Evolutionary conservation across 35 echinoderm and acorn worm species (phyloP).

Genomic region (Hemicentrotus pulcherrimus): DNA sequence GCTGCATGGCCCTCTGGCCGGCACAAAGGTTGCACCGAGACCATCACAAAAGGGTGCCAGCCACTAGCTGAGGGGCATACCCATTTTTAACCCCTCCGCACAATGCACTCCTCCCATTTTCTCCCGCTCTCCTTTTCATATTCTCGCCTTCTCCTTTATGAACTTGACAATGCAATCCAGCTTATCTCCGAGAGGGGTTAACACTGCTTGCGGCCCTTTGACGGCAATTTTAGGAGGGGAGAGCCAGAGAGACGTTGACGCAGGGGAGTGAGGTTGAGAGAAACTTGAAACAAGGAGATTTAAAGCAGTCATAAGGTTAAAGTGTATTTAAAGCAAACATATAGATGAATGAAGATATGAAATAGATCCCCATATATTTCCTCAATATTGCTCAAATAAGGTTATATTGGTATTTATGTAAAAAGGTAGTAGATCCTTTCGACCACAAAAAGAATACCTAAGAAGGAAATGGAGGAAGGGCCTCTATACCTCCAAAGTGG

Average conservation of each 20-base stretch:
- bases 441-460: no score
- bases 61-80: background rate
- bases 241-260: slow-evolving; percentile 3
- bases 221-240: background rate
- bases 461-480: no score
- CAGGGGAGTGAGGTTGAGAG: background rate
- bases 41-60: slow-evolving; percentile 25
- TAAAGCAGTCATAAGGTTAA: background rate
- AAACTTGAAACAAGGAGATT: background rate
- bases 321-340: background rate
- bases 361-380: no score
- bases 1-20: slow-evolving; percentile 32
- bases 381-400: no score
- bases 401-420: no score
- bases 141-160: slow-evolving; percentile 25
- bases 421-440: no score
- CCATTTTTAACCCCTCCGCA: slow-evolving; percentile 39
- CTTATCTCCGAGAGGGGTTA: slow-evolving; percentile 21
- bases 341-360: no score
- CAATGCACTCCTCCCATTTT: slow-evolving; percentile 25
- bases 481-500: no score
- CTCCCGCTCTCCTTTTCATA: slow-evolving; percentile 6
- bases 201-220: slow-evolving; percentile 28
- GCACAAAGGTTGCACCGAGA: background rate
- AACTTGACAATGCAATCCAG: slow-evolving; percentile 45